A percentile compares a stretch with the other conserved stretches of the same genome.
These are phyloP conservation scores for Drusus annulatus DNA, from an alignment of 1,140 invertebrate genomes.

Conservation along the genomic window DNA sequence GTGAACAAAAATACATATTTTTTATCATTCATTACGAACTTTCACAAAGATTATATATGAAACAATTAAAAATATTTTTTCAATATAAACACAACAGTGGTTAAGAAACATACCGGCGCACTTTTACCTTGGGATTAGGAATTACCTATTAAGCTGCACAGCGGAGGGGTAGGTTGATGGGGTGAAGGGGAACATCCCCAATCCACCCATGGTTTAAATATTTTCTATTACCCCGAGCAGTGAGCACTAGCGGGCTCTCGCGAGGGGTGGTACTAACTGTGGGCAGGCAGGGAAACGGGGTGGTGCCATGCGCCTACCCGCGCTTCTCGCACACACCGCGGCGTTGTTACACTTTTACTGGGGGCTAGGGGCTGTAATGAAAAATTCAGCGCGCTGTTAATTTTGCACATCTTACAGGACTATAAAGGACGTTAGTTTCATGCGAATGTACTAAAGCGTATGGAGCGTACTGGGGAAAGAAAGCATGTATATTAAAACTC, in stretches of 20 bases:
- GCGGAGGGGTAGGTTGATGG: no score
- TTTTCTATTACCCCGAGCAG: not conserved
- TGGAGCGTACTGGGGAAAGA: no score
- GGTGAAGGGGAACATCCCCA: not conserved
- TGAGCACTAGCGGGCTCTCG: not conserved
- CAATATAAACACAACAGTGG: no score
- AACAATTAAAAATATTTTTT: no score
- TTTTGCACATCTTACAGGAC: conserved; percentile 9
- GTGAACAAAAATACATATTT: no score
- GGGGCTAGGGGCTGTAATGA: conserved; percentile 1
- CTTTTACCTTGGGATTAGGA: not conserved
- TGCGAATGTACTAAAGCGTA: not conserved
- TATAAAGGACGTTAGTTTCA: not conserved
- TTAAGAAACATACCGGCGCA: not conserved
- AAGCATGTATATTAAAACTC: no score
- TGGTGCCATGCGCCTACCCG: no score
- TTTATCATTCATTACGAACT: no score
- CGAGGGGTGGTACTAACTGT: not conserved
- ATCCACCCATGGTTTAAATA: conserved; percentile 7
- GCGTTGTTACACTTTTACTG: conserved; percentile 6
- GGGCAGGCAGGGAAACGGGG: not conserved
- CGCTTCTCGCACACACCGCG: no score
- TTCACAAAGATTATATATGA: no score
- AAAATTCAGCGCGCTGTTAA: not conserved
- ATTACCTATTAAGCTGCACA: not conserved